Conservation (phyloP, 2,888 invertebrate species). For the Onchidella celtica region DNA sequence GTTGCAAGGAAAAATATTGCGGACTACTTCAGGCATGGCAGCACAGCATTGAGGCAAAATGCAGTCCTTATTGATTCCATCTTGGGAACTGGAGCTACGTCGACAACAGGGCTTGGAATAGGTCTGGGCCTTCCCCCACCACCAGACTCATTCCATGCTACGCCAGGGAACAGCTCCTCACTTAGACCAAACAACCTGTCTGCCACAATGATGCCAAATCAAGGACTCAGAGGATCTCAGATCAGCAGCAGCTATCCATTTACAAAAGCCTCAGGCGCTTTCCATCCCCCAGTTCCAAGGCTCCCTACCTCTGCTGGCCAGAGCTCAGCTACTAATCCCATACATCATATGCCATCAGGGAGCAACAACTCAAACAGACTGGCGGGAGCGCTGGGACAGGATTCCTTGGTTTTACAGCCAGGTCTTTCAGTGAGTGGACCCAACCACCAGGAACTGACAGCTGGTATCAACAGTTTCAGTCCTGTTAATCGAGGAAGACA, state of each 20-base stretch:
- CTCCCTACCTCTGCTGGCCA: conserved; percentile 37
- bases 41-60: conserved; percentile 74
- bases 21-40: conserved; percentile 77
- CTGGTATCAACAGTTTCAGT: conserved; percentile 46
- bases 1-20: conserved; percentile 78
- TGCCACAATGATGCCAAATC: conserved; percentile 3
- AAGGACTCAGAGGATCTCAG: conserved; percentile 29
- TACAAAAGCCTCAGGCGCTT: conserved; percentile 45
- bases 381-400: conserved; percentile 49
- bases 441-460: background rate
- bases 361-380: conserved; percentile 5
- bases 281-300: conserved; percentile 41
- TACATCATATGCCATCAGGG: conserved; percentile 42
- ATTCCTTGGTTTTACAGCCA: background rate
- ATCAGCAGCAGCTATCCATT: conserved; percentile 42
- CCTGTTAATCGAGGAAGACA: conserved; percentile 51
- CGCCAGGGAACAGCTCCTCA: conserved; percentile 18
- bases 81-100: conserved; percentile 53
- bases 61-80: conserved; percentile 68
- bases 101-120: conserved; percentile 89
- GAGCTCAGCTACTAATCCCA: conserved; percentile 32
- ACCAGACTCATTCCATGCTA: conserved; percentile 19
- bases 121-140: conserved; percentile 84
- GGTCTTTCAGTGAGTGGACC: conserved; percentile 10
- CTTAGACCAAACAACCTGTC: conserved; percentile 41